Evolutionary conservation across 1,140 invertebrate genomes (phyloP).

Genomic region (Brachystomella parvula): DNA sequence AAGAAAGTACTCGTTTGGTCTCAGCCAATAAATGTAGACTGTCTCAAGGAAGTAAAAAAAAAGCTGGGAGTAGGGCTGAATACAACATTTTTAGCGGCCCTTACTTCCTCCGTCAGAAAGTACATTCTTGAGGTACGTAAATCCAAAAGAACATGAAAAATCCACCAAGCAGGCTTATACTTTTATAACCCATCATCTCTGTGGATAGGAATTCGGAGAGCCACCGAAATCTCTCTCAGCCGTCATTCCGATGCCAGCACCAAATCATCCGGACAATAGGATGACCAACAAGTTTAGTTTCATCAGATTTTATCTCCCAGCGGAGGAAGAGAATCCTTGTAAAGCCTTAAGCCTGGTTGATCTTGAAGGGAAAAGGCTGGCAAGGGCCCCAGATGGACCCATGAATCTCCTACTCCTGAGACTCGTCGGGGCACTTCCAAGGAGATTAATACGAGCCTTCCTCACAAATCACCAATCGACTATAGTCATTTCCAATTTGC

Average conservation of each 20-base stretch:
- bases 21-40: conserved; percentile 24
- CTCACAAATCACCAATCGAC: conserved; percentile 30
- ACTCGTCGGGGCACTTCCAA: conserved; percentile 19
- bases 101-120: conserved; percentile 15
- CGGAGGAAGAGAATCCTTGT: conserved; percentile 7
- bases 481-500: conserved; percentile 32
- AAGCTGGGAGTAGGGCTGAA: conserved; percentile 27
- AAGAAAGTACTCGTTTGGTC: conserved; percentile 27
- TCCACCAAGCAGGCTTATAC: neutral
- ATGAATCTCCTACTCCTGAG: conserved; percentile 31
- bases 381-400: conserved; percentile 24
- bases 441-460: conserved; percentile 20
- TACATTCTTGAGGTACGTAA: conserved; percentile 28
- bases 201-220: conserved; percentile 1
- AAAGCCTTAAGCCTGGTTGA: conserved; percentile 21
- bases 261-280: conserved; percentile 31
- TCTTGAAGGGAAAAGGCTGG: conserved; percentile 8
- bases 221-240: conserved; percentile 11
- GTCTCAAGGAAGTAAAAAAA: conserved; percentile 24
- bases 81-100: conserved; percentile 23
- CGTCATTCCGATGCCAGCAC: conserved; percentile 32
- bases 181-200: too few species aligned
- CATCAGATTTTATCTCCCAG: conserved; percentile 22
- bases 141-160: neutral
- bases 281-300: conserved; percentile 34